Conservation (phyloP, 2,888 invertebrate genomes). For the Coecobrya sp. region DNA sequence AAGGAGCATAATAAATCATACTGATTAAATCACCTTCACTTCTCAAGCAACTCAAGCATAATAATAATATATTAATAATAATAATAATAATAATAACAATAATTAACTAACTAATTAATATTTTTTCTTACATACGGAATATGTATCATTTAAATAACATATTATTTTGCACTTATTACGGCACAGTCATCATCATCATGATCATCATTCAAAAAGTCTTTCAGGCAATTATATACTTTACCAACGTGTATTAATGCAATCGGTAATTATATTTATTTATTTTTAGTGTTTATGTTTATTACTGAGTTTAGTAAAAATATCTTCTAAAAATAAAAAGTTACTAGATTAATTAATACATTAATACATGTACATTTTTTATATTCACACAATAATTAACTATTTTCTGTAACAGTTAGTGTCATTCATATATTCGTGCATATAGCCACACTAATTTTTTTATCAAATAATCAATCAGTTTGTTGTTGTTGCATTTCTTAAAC, state of each 20-base stretch:
- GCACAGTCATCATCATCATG: conserved; percentile 46
- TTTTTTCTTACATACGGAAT: neutral
- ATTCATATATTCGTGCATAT: too few species aligned
- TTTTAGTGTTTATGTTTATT: too few species aligned
- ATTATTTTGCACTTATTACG: conserved; percentile 49
- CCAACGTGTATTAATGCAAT: neutral
- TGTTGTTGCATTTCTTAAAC: neutral
- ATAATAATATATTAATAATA: neutral
- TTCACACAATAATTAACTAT: too few species aligned
- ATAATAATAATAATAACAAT: neutral
- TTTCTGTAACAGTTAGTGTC: too few species aligned
- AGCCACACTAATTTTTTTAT: too few species aligned
- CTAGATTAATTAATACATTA: too few species aligned
- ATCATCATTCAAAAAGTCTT: conserved; percentile 53
- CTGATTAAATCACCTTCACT: neutral
- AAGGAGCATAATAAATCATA: neutral
- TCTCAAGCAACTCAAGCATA: neutral
- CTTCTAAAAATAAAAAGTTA: too few species aligned
- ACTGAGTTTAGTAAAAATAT: neutral
- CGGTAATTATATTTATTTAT: too few species aligned
- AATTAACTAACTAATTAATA: neutral
- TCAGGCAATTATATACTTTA: neutral
- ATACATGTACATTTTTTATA: too few species aligned
- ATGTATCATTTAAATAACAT: conserved; percentile 10
- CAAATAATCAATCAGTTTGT: too few species aligned